Evolutionary conservation across 2,888 invertebrate genomes (phyloP).

Genomic region (Trachelus troglodyta): DNA sequence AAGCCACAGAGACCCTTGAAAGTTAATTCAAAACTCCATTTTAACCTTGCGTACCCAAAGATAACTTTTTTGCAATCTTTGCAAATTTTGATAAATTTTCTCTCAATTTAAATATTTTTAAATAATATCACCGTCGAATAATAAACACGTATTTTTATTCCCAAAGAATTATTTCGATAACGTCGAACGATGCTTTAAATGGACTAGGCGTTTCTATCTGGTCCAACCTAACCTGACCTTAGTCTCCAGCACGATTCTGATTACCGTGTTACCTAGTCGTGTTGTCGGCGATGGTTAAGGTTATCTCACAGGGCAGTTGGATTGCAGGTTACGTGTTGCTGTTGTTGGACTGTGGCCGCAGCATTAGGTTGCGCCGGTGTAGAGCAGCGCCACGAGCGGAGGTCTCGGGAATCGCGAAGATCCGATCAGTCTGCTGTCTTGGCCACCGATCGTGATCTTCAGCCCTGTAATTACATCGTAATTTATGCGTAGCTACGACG

Average conservation of each 20-base stretch:
- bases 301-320: conserved; percentile 41
- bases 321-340: conserved; percentile 13
- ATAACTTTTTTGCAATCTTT: too few relatives aligned
- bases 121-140: too few relatives aligned
- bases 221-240: too few relatives aligned
- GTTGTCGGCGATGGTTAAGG: conserved; percentile 37
- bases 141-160: too few relatives aligned
- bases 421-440: conserved; percentile 56
- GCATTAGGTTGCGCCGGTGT: too few relatives aligned
- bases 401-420: conserved; percentile 39
- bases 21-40: too few relatives aligned
- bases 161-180: too few relatives aligned
- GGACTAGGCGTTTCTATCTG: background rate
- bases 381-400: conserved; percentile 8
- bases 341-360: too few relatives aligned
- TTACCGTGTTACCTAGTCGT: conserved; percentile 39
- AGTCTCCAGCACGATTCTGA: conserved; percentile 33
- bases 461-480: conserved; percentile 63
- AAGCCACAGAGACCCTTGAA: background rate
- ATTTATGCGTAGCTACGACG: conserved; percentile 63
- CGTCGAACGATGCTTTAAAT: too few relatives aligned
- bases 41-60: too few relatives aligned
- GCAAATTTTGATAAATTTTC: too few relatives aligned
- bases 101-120: too few relatives aligned
- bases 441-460: conserved; percentile 58